Evolutionary conservation across 1,140 invertebrate species (phyloP).

Genomic region (Asobara japonica): DNA sequence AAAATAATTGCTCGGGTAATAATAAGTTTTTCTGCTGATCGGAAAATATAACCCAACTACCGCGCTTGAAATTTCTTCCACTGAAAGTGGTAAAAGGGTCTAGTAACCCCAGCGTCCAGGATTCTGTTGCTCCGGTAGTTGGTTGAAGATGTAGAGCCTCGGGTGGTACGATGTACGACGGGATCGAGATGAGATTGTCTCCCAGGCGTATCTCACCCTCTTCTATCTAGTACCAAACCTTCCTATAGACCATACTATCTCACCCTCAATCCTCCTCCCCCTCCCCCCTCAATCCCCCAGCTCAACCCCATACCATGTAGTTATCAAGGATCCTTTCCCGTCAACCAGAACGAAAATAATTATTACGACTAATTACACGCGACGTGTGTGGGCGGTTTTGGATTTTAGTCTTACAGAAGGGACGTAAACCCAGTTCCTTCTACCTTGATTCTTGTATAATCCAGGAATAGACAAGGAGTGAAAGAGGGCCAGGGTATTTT

Average conservation of each 20-base stretch:
- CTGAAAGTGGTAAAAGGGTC: neutral
- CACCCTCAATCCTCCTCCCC: conserved; percentile 20
- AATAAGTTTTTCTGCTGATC: neutral
- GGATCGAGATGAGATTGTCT: conserved; percentile 67
- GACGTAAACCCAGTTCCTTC: neutral
- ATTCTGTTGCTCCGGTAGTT: conserved; percentile 2
- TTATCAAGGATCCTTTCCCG: conserved; percentile 35
- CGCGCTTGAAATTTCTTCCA: neutral
- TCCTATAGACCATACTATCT: neutral
- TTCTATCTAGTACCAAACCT: conserved; percentile 23
- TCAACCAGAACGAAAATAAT: conserved; percentile 37
- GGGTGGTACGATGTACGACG: conserved; percentile 64
- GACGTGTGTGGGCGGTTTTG: conserved; percentile 16
- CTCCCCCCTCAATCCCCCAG: neutral
- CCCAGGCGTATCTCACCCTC: conserved; percentile 49
- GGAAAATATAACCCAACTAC: neutral
- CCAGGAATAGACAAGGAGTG: conserved; percentile 10
- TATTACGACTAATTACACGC: conserved; percentile 39
- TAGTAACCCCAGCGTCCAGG: conserved; percentile 34
- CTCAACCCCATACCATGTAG: neutral
- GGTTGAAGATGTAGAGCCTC: conserved; percentile 60
- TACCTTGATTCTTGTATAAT: conserved; percentile 13
- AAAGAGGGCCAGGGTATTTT: conserved; percentile 29
- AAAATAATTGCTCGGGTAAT: neutral
- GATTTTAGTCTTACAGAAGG: neutral